Conservation (phyloP, 1,140 invertebrate genomes). For the Doryteuthis pealeii region DNA sequence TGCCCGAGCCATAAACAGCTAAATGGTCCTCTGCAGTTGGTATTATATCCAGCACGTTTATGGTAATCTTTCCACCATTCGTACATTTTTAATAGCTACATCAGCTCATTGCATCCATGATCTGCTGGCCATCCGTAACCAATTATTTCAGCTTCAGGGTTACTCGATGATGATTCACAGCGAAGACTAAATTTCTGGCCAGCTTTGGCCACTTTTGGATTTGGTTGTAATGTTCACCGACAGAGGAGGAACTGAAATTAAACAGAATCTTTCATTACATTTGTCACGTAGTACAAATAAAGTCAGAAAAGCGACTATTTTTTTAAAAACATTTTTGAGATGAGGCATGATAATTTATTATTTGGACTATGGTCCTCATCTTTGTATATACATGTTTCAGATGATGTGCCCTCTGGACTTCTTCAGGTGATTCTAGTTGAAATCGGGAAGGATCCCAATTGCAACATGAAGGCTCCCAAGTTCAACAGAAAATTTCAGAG, state of each 20-base stretch:
- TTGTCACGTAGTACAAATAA: no score
- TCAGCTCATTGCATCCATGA: conserved; percentile 67
- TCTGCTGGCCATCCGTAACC: conserved; percentile 77
- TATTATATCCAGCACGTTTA: conserved; percentile 72
- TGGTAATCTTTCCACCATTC: conserved; percentile 82
- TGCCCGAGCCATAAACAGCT: conserved; percentile 87
- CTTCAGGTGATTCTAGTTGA: no score
- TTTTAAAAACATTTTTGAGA: no score
- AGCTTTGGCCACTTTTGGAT: conserved; percentile 76
- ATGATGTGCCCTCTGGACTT: no score
- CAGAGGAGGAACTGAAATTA: conserved; percentile 79
- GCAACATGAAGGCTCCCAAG: no score
- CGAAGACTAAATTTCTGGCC: conserved; percentile 73
- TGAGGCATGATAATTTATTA: no score
- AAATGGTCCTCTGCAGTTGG: conserved; percentile 85
- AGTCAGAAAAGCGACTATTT: no score
- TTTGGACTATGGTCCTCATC: no score
- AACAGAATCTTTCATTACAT: conserved; percentile 10
- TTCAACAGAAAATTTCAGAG: no score
- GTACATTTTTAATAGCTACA: conserved; percentile 74
- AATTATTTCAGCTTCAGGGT: conserved; percentile 89
- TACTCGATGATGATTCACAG: conserved; percentile 89
- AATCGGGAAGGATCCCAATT: no score
- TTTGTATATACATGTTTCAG: no score
- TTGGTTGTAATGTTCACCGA: conserved; percentile 78